These are phyloP conservation scores for Cheilosia pagana DNA, from an alignment of 2,888 invertebrate species.

Conservation along the genomic window DNA sequence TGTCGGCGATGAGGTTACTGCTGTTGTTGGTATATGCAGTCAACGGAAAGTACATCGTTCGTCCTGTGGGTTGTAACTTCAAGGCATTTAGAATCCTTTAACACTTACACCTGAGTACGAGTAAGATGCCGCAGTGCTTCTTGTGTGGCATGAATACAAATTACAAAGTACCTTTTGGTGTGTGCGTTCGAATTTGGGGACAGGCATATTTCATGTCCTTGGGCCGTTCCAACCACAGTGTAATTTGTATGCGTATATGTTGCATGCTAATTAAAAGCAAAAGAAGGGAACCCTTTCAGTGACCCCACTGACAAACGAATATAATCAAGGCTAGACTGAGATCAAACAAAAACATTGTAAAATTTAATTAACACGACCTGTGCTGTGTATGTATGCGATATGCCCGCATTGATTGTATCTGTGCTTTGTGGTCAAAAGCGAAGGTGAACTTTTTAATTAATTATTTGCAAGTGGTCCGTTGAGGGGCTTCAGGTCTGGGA, in stretches of 20 bases:
- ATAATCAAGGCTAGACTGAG: slow-evolving; percentile 64
- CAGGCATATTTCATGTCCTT: not conserved
- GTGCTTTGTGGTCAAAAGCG: slow-evolving; percentile 32
- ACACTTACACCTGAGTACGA: slow-evolving; percentile 45
- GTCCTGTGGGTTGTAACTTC: slow-evolving; percentile 53
- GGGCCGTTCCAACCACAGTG: slow-evolving; percentile 20
- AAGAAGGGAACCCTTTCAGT: slow-evolving; percentile 35
- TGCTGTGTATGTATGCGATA: slow-evolving; percentile 13
- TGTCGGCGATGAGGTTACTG: slow-evolving; percentile 51
- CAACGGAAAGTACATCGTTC: slow-evolving; percentile 47
- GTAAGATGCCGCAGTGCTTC: slow-evolving; percentile 37
- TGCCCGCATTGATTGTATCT: slow-evolving; percentile 35
- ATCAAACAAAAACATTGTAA: slow-evolving; percentile 72
- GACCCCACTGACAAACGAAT: slow-evolving; percentile 30
- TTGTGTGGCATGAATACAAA: slow-evolving; percentile 66
- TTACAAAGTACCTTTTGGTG: slow-evolving; percentile 51
- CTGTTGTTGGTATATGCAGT: slow-evolving; percentile 37
- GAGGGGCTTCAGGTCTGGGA: slow-evolving; percentile 12
- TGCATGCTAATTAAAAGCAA: slow-evolving; percentile 60
- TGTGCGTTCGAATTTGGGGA: slow-evolving; percentile 22
- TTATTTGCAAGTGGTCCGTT: slow-evolving; percentile 55
- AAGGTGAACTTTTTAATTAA: slow-evolving; percentile 68
- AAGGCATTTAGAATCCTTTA: slow-evolving; percentile 64
- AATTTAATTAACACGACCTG: slow-evolving; percentile 72
- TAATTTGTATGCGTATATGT: slow-evolving; percentile 8